phyloP scores from a whole-genome alignment of 1,140 invertebrate species.

The Marisa cornuarietis region DNA sequence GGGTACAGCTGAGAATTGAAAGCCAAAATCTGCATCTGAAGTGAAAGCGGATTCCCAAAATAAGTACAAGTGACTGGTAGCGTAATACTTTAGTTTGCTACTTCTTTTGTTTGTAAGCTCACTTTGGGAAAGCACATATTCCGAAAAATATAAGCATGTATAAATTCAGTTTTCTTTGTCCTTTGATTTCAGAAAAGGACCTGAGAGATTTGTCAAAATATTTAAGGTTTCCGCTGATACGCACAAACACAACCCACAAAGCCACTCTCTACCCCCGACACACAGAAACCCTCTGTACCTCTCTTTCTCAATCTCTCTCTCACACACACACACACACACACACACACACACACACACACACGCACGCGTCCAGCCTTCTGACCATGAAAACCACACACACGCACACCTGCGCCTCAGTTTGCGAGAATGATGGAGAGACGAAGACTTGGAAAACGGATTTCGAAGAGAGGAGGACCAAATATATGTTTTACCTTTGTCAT shows the following conservation, averaged over 20 bases:
- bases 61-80: neutral
- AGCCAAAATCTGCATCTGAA: slow-evolving; percentile 91
- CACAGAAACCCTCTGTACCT: neutral
- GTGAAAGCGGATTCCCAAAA: slow-evolving; percentile 30
- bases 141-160: too few species aligned
- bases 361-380: neutral
- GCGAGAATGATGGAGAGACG: neutral
- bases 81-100: too few species aligned
- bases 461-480: slow-evolving; percentile 13
- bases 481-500: too few species aligned
- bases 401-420: neutral
- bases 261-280: neutral
- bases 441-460: neutral
- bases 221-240: neutral
- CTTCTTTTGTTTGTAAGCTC: too few species aligned
- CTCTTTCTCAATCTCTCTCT: neutral
- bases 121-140: too few species aligned
- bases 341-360: slow-evolving; percentile 8
- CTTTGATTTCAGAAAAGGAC: too few species aligned
- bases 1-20: slow-evolving; percentile 93
- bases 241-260: neutral
- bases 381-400: neutral
- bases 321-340: neutral
- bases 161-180: too few species aligned
- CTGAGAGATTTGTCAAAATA: too few species aligned